Evolutionary conservation across 2,113 vertebrate genomes (phyloP), one percentile per base, ranked within the genome.

Genomic region (Epinephelus moara): DNA sequence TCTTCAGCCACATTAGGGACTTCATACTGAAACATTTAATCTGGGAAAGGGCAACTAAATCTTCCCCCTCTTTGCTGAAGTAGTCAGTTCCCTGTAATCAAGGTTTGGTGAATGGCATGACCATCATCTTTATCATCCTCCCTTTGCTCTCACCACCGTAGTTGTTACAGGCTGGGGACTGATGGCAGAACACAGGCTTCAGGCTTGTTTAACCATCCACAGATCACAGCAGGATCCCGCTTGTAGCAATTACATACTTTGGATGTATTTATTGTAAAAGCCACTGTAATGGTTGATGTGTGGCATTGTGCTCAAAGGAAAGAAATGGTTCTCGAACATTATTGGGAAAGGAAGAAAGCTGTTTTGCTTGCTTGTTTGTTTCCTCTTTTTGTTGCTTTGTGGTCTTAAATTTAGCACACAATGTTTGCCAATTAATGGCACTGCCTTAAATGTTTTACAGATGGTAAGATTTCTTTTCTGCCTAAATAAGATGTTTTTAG

Each of bases 21-120:
- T 49, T 52, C 87, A 85, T 70, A 67, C 60, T 88, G 90, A 74
- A 87, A 10, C 85, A 77, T 86, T 85, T 90, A 70, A 86, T 85
- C 70, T 80, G 59, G 37, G 8, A 27, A 33, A 70, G 50, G 50
- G 49, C 52, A 66, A 70, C 73, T 85, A 73, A 77, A 87, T 79
- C 78, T 42, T 68, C 30, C 72, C 49, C 27, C 57, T 70, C 53
- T 87, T 73, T 70, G 80, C 69, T 76, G 52, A 80, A 80, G 86
- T 33, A 56, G 61, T 52, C 52, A 5, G 11, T 52, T 81, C 83
- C 49, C 87, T 90, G 61, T 92, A 88, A 91, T 91, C 84, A 85
- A 6, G 66, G 52, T 50, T 82, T 81, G 71, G 74, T 70, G 72
- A 84, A 63, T 30, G 23, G 52, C 57, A 67, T 30, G 72, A 78